A percentile compares a stretch with the other conserved stretches of the same genome.
Evolutionary conservation across 1,140 invertebrate species (phyloP).

Genomic region (Drosophila ananassae): DNA sequence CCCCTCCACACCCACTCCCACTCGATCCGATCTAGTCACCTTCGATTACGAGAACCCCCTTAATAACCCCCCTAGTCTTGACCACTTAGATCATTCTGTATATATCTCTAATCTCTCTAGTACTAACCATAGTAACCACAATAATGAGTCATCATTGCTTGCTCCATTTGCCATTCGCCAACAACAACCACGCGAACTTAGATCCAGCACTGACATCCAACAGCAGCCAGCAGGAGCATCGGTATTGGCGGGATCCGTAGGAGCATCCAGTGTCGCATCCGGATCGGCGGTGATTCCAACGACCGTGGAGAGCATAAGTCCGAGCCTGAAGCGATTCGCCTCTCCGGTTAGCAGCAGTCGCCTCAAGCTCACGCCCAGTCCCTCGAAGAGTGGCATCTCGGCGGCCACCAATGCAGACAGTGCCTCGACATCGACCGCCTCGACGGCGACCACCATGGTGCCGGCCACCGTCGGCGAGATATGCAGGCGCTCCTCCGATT

Average conservation of each 20-base stretch:
- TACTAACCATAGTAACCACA: conserved; percentile 81
- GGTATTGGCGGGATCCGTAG: conserved; percentile 2
- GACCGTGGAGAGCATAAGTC: conserved; percentile 52
- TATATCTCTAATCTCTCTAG: conserved; percentile 69
- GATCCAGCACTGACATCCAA: conserved; percentile 65
- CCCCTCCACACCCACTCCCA: conserved; percentile 79
- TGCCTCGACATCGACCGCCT: conserved; percentile 67
- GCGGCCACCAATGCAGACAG: conserved; percentile 67
- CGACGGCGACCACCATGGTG: conserved; percentile 76
- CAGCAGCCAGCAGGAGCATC: conserved; percentile 38
- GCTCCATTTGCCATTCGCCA: conserved; percentile 77
- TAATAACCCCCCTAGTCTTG: conserved; percentile 20
- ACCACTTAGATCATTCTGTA: conserved; percentile 70
- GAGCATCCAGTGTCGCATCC: neutral
- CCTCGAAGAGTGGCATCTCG: conserved; percentile 75
- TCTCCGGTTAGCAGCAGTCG: conserved; percentile 63
- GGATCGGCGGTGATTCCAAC: conserved; percentile 48
- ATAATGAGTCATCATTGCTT: conserved; percentile 83
- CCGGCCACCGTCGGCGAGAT: conserved; percentile 84
- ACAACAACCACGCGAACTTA: conserved; percentile 52
- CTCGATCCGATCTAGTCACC: conserved; percentile 58
- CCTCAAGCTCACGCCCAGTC: conserved; percentile 72
- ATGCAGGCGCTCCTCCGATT: conserved; percentile 94
- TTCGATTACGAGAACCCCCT: conserved; percentile 21
- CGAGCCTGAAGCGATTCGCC: conserved; percentile 54